Evolutionary conservation across 1,140 invertebrate genomes (phyloP).

Genomic region (Papilio aristodemus): DNA sequence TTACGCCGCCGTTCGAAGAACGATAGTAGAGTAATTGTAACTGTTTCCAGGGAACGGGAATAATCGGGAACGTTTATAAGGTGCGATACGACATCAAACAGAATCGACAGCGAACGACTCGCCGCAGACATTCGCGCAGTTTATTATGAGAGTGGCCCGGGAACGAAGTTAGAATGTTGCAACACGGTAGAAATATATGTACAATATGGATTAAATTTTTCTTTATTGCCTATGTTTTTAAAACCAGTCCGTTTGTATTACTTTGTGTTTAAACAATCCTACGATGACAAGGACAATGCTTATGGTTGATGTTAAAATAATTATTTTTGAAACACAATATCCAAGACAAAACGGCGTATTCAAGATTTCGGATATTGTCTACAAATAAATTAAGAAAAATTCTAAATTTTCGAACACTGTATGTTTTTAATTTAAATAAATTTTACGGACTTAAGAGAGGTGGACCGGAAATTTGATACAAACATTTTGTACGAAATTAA

Average conservation of each 20-base stretch:
- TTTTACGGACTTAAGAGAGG: too few species aligned
- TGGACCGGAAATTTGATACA: too few species aligned
- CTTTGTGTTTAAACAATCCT: too few species aligned
- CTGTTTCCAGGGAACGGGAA: slow-evolving; percentile 65
- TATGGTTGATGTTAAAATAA: too few species aligned
- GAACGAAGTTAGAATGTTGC: neutral
- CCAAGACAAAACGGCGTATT: too few species aligned
- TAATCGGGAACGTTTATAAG: slow-evolving; percentile 64
- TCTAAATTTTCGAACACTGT: too few species aligned
- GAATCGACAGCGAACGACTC: slow-evolving; percentile 37
- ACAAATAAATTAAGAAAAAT: too few species aligned
- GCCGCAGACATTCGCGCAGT: slow-evolving; percentile 21
- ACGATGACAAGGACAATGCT: neutral
- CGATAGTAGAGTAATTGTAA: slow-evolving; percentile 71
- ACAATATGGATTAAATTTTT: neutral
- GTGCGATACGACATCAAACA: slow-evolving; percentile 67
- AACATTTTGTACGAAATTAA: too few species aligned
- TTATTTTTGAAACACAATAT: too few species aligned
- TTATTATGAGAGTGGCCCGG: slow-evolving; percentile 17
- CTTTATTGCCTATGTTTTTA: neutral
- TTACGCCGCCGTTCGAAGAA: slow-evolving; percentile 48
- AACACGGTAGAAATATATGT: slow-evolving; percentile 1
- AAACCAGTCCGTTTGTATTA: too few species aligned
- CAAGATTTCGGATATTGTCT: too few species aligned
- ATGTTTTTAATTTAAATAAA: too few species aligned